A percentile compares a stretch with the other conserved stretches of the same genome.
Evolutionary conservation across 2,888 invertebrate species (phyloP).

Genomic region (Eurytoma californica): DNA sequence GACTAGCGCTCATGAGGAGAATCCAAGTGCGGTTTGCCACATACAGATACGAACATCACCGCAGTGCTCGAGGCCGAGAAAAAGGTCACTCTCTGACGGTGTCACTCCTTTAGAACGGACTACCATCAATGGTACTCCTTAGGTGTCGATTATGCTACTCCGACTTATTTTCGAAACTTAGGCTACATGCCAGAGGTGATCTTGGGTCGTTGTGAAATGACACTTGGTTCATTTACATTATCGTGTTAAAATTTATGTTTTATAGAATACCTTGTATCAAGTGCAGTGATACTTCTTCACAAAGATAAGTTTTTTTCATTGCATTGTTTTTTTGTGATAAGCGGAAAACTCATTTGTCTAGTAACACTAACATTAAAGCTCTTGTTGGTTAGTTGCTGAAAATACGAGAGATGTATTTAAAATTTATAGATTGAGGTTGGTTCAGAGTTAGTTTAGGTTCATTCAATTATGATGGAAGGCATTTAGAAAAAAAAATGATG

Average conservation of each 20-base stretch:
- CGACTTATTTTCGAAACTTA: background rate
- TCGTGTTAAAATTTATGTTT: conserved; percentile 37
- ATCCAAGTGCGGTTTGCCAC: conserved; percentile 69
- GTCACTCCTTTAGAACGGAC: conserved; percentile 35
- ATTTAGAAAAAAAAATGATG: no score
- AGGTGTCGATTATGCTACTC: no score
- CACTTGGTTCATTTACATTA: conserved; percentile 47
- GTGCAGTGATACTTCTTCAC: conserved; percentile 18
- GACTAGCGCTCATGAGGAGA: conserved; percentile 51
- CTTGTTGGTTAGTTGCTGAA: no score
- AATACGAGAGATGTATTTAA: no score
- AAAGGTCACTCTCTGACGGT: conserved; percentile 54
- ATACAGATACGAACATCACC: conserved; percentile 69
- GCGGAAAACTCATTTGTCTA: no score
- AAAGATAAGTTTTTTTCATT: conserved; percentile 10
- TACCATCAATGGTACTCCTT: conserved; percentile 45
- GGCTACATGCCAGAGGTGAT: background rate
- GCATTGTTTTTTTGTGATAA: conserved; percentile 5
- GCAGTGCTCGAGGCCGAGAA: conserved; percentile 51
- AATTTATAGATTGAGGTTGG: no score
- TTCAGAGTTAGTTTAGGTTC: no score
- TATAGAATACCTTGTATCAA: conserved; percentile 43
- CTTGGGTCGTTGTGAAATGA: conserved; percentile 19
- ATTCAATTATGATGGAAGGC: no score
- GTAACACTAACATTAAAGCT: no score